Base-by-base conservation (phyloP, 2,797 vertebrate species). In the Eulemur coronatus region DNA sequence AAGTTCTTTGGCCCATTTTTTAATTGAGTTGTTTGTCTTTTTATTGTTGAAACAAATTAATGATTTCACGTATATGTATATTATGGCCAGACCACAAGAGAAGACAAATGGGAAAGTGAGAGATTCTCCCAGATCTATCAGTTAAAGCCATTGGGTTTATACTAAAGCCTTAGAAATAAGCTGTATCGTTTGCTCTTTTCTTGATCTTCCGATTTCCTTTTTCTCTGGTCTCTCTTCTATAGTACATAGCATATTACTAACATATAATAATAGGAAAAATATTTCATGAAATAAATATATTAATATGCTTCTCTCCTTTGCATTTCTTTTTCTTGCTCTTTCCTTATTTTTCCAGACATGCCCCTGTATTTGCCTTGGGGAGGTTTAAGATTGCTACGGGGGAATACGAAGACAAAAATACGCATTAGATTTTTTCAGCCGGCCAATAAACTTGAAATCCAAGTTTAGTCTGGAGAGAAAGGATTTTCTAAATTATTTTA, bases 401-500 rank as follows among this genome's bases (percentile, higher is more conserved):
- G n/a, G 41, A 70, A 95, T 63, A 35, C 15, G 55, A 93, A 90
- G 33, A 35, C 63, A 72, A 91, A 85, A 59, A 24, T 41, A 86
- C 81, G 95, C 87, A 63, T 90, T 81, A 33, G 73, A 93, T 63
- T 86, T 93, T 55, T 84, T 81, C 4, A 48, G 73, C 43, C 73
- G 81, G 75, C 43, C 20, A 70, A 46, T 86, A 69, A 80, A 52
- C 81, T 90, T 86, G 80, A 86, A 82, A 63, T 90, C n/a, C 41
- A 95, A 86, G 9, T 17, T 85, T 73, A 26, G 30, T 63, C 20
- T 50, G 15, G 50, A 70, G 22, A 85, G 35, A 86, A 86, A 86
- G 20, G 33, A 81, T 86, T 93, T 90, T 82, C 75, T 67, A 76
- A 81, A 69, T 89, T 95, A 30, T 89, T 80, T 67, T 33, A 89